Evolutionary conservation across 2,113 vertebrate genomes (phyloP), one percentile per base, ranked within the genome.

Genomic region (Eptesicus fuscus): DNA sequence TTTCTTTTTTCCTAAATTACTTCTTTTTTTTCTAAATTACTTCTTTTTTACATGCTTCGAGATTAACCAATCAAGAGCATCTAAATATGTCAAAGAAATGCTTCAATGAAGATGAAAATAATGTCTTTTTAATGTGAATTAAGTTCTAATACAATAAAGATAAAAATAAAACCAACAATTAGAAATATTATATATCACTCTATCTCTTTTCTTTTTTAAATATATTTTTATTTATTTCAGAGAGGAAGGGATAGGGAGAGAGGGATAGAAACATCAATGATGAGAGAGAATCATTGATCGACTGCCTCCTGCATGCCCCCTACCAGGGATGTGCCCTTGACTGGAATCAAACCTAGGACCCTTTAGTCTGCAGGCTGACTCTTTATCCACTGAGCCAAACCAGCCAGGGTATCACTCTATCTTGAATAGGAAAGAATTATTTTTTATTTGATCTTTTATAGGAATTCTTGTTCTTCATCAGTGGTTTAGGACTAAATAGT

Each of bases 401-500:
- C 56, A 23, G 9, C 56, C 22, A 59, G 22, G 56, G 22, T 23
- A 59, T 59, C 56, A 59, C 59, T 56, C 18, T 61, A 61, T 7
- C 9, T 93, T 53, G 12, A 63, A 77, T 2, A 84, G 17, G 9
- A 89, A 65, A 17, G 5, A 77, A 91, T 37, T 86, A 71, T 69
- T 4, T 77, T 80, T 79, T 35, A 47, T 91, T 0, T 80, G 14
- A 51, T 89, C 7, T 11, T 42, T 69, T 74, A 86, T 73, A 42
- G 18, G 47, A 78, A 4, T 90, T 40, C 30, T 73, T 90, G 40
- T 30, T 5, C 3, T 20, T 86, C 9, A 87, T 85, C 61, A 74
- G 47, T 87, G 47, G 73, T 76, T 88, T 35, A 93, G 42, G 63
- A 92, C 4, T 91, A 95, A 96, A 94, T 93, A 97, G 88, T 83